Evolutionary conservation across 2,888 invertebrate species (phyloP).

Genomic region (Deilephila porcellus): DNA sequence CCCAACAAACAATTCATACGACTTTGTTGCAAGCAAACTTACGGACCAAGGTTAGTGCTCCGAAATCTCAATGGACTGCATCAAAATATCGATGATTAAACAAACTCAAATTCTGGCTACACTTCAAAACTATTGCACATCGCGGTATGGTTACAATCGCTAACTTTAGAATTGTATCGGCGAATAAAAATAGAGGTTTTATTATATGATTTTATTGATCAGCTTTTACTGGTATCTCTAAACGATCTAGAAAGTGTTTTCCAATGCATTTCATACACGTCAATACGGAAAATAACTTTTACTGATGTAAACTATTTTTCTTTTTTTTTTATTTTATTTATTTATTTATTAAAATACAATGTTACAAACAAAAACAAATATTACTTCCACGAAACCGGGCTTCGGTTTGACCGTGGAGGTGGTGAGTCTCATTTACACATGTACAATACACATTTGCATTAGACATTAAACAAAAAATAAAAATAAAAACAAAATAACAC

Average conservation of each 20-base stretch:
- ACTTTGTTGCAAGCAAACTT: background rate
- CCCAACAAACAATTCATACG: background rate
- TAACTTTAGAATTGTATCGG: conserved; percentile 1
- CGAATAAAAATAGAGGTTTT: background rate
- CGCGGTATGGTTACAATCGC: background rate
- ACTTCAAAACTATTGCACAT: conserved; percentile 15
- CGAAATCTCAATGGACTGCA: background rate
- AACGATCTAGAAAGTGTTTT: background rate
- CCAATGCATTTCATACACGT: background rate
- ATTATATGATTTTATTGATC: background rate
- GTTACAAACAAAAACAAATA: too few relatives aligned
- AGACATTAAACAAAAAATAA: too few relatives aligned
- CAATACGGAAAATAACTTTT: too few relatives aligned
- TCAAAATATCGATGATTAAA: conserved; percentile 18
- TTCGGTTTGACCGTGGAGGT: too few relatives aligned
- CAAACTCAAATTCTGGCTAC: background rate
- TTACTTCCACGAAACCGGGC: too few relatives aligned
- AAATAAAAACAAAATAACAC: too few relatives aligned
- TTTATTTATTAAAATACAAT: too few relatives aligned
- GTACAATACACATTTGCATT: too few relatives aligned
- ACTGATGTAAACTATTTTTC: too few relatives aligned
- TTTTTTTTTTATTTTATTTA: too few relatives aligned
- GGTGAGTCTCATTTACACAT: too few relatives aligned
- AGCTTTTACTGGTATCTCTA: conserved; percentile 2
- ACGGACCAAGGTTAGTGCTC: conserved; percentile 3